Conservation (phyloP, 1,140 invertebrate genomes). For the Rhagoletis zephyria region DNA sequence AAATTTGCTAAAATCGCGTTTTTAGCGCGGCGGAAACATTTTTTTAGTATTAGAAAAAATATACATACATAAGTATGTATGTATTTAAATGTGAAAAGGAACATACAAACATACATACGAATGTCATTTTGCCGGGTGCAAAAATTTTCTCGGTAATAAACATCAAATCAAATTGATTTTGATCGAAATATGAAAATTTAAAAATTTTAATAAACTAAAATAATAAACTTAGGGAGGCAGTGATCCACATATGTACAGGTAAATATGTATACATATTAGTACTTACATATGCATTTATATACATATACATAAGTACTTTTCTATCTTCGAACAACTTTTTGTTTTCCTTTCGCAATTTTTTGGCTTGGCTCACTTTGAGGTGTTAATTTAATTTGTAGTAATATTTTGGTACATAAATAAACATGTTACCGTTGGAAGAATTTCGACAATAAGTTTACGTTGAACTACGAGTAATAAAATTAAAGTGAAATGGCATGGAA, state of each 20-base stretch:
- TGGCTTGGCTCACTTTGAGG: neutral
- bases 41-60: neutral
- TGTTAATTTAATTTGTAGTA: slow-evolving; percentile 21
- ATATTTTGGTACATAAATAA: slow-evolving; percentile 27
- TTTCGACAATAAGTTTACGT: neutral
- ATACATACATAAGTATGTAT: neutral
- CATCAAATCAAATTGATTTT: neutral
- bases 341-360: neutral
- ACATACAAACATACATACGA: neutral
- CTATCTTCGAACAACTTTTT: neutral
- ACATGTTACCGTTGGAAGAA: neutral
- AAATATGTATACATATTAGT: too few species aligned
- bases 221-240: neutral
- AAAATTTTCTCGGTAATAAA: neutral
- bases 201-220: neutral
- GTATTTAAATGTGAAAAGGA: neutral
- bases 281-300: too few species aligned
- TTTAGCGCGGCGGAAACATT: too few species aligned
- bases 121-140: neutral
- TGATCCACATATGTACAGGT: neutral
- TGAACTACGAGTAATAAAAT: neutral
- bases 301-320: too few species aligned
- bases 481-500: neutral
- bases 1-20: too few species aligned
- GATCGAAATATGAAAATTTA: neutral